phyloP scores from a whole-genome alignment of 1,140 invertebrate genomes.

The Aphis craccivora region DNA sequence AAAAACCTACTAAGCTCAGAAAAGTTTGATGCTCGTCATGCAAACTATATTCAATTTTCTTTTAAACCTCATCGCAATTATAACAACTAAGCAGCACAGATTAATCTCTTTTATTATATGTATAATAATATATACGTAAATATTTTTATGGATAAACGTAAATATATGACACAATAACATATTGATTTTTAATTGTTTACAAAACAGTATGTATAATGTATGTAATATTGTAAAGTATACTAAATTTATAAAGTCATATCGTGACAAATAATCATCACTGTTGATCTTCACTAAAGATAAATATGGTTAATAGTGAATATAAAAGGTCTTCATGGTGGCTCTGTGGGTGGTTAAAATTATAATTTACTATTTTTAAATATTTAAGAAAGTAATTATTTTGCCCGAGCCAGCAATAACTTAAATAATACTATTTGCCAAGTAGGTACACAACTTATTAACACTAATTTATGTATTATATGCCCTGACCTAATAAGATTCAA shows the following conservation, averaged over 20 bases:
- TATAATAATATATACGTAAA: too few species aligned
- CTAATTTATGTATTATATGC: too few species aligned
- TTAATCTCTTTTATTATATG: background rate
- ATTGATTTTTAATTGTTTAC: constrained; percentile 19
- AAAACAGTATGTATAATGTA: background rate
- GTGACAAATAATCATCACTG: background rate
- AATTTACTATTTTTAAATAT: background rate
- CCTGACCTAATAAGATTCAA: background rate
- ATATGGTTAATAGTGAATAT: background rate
- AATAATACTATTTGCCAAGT: background rate
- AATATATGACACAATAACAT: background rate
- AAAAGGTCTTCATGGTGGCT: background rate
- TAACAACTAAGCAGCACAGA: background rate
- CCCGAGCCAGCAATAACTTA: background rate
- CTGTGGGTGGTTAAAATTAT: background rate
- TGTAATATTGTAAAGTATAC: background rate
- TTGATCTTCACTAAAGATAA: background rate
- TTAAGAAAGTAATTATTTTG: too few species aligned
- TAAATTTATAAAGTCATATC: background rate
- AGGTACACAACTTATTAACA: background rate
- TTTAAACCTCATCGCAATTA: background rate
- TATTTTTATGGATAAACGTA: too few species aligned
- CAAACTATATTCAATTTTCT: background rate
- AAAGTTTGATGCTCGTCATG: background rate
- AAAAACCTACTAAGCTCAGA: background rate